These are phyloP conservation scores for Thalassarche chlororhynchos DNA, from an alignment of 2,113 vertebrate genomes.

Conservation along the genomic window DNA sequence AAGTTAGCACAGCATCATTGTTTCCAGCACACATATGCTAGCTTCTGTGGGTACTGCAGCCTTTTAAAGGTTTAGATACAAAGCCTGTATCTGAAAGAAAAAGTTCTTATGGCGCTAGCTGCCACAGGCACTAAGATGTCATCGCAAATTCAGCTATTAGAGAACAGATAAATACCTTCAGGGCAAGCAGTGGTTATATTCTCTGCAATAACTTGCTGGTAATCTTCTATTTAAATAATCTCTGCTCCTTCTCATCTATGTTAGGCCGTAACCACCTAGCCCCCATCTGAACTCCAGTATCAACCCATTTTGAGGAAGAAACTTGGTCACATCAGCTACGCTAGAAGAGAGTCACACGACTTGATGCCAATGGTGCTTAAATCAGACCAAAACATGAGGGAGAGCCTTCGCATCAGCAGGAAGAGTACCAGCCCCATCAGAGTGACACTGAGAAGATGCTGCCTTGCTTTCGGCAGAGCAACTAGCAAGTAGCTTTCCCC, in stretches of 20 bases:
- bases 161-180: background rate
- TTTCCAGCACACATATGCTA: background rate
- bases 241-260: background rate
- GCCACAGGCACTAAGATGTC: background rate
- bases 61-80: background rate
- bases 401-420: background rate
- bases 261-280: background rate
- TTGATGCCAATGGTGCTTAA: background rate
- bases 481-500: background rate
- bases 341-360: background rate
- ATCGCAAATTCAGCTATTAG: background rate
- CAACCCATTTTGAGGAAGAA: background rate
- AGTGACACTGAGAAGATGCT: background rate
- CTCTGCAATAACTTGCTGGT: background rate
- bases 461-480: background rate
- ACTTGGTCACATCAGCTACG: background rate
- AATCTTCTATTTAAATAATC: background rate
- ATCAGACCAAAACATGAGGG: background rate
- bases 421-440: background rate
- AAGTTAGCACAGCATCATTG: background rate
- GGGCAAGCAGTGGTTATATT: background rate
- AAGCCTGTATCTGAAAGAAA: background rate
- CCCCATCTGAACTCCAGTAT: background rate
- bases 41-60: background rate
- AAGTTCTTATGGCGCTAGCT: background rate